A percentile compares a stretch with the other conserved stretches of the same genome.
These are phyloP conservation scores for Conger conger DNA, from an alignment of 2,113 vertebrate genomes.

Conservation along the genomic window DNA sequence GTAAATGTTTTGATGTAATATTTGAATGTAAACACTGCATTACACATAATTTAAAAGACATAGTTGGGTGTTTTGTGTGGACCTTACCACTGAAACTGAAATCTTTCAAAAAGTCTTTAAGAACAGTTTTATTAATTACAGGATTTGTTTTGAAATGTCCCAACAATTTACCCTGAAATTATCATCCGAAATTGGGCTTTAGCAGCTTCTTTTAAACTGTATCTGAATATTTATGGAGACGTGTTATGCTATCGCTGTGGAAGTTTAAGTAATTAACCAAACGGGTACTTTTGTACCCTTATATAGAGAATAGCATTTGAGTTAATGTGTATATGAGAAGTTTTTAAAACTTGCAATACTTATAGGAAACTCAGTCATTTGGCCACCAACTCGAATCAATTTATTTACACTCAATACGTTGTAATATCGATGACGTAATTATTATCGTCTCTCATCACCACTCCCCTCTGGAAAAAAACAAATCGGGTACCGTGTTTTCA, in stretches of 20 bases:
- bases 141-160: background rate
- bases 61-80: too few relatives aligned
- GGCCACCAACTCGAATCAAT: background rate
- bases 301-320: background rate
- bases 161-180: background rate
- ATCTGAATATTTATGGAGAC: background rate
- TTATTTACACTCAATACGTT: background rate
- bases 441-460: background rate
- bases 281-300: background rate
- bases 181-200: background rate
- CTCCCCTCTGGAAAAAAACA: background rate
- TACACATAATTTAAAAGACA: too few relatives aligned
- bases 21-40: background rate
- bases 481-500: conserved; percentile 36
- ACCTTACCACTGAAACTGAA: too few relatives aligned
- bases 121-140: too few relatives aligned
- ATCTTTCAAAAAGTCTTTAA: too few relatives aligned
- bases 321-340: background rate
- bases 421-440: conserved; percentile 9
- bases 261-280: background rate
- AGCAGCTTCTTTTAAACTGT: background rate
- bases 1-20: background rate
- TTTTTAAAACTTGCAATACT: background rate
- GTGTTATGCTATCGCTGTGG: background rate
- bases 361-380: background rate